Base-by-base conservation (phyloP, 2,888 invertebrate genomes). In the Bombyx huttoni region DNA sequence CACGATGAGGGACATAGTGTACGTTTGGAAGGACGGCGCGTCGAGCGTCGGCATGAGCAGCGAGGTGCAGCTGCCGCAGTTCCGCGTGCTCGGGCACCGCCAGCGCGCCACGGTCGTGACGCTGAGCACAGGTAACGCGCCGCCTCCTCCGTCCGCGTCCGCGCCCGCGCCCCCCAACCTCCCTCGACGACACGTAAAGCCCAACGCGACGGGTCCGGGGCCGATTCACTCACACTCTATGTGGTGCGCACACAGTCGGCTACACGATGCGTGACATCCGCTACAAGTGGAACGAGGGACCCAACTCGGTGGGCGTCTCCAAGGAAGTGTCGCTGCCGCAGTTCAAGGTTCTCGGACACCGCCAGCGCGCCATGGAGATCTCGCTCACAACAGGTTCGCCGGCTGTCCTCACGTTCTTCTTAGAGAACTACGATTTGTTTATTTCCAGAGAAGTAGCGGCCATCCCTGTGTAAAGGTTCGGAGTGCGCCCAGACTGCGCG, bases 231-330 rank as follows among this genome's bases (percentile, higher is more conserved):
- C 61, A 66, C 58, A 56, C 56, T 63, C 57, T 69, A 56, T 62
- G 59, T 65, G 64, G 61, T 62, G 54, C 64, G 62, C 60, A 81
- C 60, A 81, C 92, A 96, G 96, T 96, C 93, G 96, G 96, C 90
- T 96, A 96, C 92, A 96, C 96, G 86, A 96, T 96, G 95, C 92
- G 94, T 89, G 96, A 96, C 91, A 96, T 96, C 91, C 94, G 95
- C 75, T 96, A 96, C 93, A 95, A 94, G 87, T 96, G 96, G 96
- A 95, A 95, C 91, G 95, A 95, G 87, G 95, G 95, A 67, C 93
- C 94, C 75, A 93, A 94, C 90, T 95, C 96, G 81, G 96, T 97
- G 82, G 96, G 95, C 85, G 95, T 96, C 80, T 95, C 95, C 89
- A 94, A 93, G 89, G 96, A 96, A 89, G 95, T 96, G 83, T 95